These are phyloP conservation scores for Dunckerocampus dactyliophorus DNA, from an alignment of 2,113 vertebrate species.

Conservation along the genomic window DNA sequence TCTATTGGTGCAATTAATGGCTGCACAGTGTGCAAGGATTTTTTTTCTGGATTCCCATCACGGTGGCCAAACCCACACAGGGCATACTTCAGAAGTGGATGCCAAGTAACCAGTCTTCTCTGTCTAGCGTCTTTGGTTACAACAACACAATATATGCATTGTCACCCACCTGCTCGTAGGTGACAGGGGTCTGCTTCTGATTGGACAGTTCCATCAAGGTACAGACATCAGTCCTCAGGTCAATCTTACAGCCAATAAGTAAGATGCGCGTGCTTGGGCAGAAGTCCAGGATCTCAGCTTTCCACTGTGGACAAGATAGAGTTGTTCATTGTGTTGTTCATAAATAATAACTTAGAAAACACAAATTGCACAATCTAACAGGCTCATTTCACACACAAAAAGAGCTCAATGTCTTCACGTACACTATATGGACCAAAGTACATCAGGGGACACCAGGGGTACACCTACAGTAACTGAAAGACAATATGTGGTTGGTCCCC, in stretches of 20 bases:
- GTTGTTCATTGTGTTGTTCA: not conserved
- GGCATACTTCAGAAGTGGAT: no score
- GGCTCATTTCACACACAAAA: not conserved
- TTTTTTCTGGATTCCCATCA: no score
- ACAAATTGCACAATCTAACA: not conserved
- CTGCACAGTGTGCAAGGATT: no score
- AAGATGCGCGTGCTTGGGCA: conserved; percentile 89
- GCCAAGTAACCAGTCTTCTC: no score
- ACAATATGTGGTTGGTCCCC: no score
- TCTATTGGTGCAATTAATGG: no score
- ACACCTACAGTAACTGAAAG: no score
- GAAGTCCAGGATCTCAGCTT: conserved; percentile 89
- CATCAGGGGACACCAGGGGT: not conserved
- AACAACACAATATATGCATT: not conserved
- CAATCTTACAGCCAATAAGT: conserved; percentile 92
- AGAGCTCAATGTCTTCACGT: no score
- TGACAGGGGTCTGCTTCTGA: conserved; percentile 89
- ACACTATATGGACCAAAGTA: no score
- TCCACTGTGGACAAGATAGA: conserved; percentile 77
- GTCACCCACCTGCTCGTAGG: conserved; percentile 86
- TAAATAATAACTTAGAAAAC: not conserved
- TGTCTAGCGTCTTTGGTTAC: no score
- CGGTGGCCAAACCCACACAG: no score
- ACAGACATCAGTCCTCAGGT: conserved; percentile 90
- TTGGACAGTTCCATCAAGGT: conserved; percentile 92